Conservation (phyloP, 2,888 invertebrate species). For the Pachymerium ferrugineum region DNA sequence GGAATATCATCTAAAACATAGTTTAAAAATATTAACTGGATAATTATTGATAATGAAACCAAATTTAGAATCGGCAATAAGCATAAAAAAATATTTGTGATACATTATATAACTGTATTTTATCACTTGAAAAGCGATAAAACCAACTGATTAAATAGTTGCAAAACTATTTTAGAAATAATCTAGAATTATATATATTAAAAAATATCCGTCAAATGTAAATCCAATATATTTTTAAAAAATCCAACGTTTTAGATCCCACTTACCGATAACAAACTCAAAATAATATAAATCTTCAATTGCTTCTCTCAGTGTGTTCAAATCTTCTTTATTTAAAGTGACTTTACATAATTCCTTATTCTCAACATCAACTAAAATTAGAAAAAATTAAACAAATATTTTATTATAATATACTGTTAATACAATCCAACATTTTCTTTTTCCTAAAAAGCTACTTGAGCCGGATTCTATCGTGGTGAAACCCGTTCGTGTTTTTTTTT, state of each 20-base stretch:
- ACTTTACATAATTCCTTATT: conserved; percentile 49
- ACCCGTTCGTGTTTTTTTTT: too few relatives aligned
- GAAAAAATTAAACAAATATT: conserved; percentile 29
- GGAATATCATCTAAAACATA: conserved; percentile 50
- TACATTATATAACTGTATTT: too few relatives aligned
- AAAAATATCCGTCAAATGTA: too few relatives aligned
- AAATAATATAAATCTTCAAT: conserved; percentile 54
- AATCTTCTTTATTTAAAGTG: conserved; percentile 45
- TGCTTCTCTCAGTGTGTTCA: conserved; percentile 48
- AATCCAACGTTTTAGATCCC: background rate
- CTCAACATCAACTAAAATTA: conserved; percentile 44
- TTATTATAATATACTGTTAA: background rate
- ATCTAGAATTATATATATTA: background rate
- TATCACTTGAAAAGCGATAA: too few relatives aligned
- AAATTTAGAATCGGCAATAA: too few relatives aligned
- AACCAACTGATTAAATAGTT: background rate
- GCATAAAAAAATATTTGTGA: too few relatives aligned
- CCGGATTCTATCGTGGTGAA: too few relatives aligned
- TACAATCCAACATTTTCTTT: too few relatives aligned
- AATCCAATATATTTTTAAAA: background rate
- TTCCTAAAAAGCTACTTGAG: too few relatives aligned
- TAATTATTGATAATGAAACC: too few relatives aligned
- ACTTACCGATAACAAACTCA: conserved; percentile 51
- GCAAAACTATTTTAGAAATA: too few relatives aligned
- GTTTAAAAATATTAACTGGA: background rate